Evolutionary conservation across 2,797 vertebrate species (phyloP), one percentile per base, ranked within the genome.

Genomic region (Lacerta bilineata): DNA sequence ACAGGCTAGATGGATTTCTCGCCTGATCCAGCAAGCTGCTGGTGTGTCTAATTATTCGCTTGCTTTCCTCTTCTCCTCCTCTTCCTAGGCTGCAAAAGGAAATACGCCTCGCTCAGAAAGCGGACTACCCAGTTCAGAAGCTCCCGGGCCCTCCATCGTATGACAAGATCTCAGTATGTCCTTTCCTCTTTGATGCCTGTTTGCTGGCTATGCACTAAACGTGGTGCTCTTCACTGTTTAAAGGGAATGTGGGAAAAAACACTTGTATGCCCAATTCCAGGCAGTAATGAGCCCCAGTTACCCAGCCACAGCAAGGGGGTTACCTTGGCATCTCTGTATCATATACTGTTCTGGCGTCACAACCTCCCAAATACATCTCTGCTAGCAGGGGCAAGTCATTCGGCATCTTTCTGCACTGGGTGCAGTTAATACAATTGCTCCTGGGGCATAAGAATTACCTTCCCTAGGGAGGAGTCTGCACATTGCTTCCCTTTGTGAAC

Each of bases 31-130:
- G 33, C 72, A 18, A 36, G n/a, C 27, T n/a, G 27, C 11, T 71
- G 69, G 27, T 15, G 72, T 39, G 33, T 74, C 20, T 18, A 39
- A 36, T 36, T 39, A 17, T 15, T 36, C 5, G 0, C 36, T 10
- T 81, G 9, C 5, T 23, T 25, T 36, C 23, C 1, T 27, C 5
- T 5, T 0, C 0, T 11, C 0, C 0, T 0, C 11, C 59, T 86
- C 3, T 88, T 5, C 36, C 75, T 79, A 99, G 98, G 95, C 94
- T 99, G 92, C 98, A 98, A 93, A 97, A 96, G 89, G 97, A 98
- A 59, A 91, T 96, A 83, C 97, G 88, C 84, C 96, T 98, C 3
- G 96, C 97, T 0, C 97, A 98, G 95, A 98, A 99, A 94, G 95
- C 95, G 0, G 98, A 99, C 91, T 98, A 98, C 86, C 95, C 97